Conservation (phyloP, 1,140 invertebrate species). For the Trachelipus rathkii region DNA sequence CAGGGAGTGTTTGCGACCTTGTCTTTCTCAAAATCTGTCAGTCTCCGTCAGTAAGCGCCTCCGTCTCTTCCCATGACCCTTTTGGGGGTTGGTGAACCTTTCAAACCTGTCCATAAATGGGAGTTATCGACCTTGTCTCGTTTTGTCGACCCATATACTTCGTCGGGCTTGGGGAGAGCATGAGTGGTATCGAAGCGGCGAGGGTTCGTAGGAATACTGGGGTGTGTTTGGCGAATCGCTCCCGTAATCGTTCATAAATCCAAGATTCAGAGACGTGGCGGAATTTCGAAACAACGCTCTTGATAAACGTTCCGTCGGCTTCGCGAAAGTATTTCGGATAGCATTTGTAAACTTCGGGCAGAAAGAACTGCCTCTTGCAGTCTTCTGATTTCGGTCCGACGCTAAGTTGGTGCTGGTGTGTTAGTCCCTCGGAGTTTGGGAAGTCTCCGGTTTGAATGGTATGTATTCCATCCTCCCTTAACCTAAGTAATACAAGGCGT, state of each 20-base stretch:
- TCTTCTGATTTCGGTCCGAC: neutral
- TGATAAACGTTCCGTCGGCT: neutral
- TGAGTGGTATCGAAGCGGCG: conserved; percentile 40
- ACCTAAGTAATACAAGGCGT: too few species aligned
- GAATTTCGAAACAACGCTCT: neutral
- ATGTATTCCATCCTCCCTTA: too few species aligned
- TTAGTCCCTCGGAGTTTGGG: neutral
- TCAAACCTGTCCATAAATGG: conserved; percentile 29
- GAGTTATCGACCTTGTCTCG: conserved; percentile 32
- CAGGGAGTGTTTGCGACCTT: conserved; percentile 39
- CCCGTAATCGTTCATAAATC: too few species aligned
- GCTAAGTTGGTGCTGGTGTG: neutral
- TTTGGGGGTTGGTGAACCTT: conserved; percentile 27
- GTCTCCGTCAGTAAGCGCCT: conserved; percentile 39
- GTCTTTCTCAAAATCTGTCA: conserved; percentile 37
- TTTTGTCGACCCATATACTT: conserved; percentile 19
- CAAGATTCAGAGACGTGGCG: too few species aligned
- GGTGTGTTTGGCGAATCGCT: neutral
- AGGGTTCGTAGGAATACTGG: conserved; percentile 37
- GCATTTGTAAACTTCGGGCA: neutral
- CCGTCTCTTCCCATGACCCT: conserved; percentile 37
- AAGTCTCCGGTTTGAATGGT: neutral
- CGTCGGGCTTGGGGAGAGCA: conserved; percentile 35
- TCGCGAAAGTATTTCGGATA: neutral
- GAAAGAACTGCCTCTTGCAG: neutral